Base-by-base conservation (phyloP, 2,888 invertebrate genomes). In the Achlya flavicornis region DNA sequence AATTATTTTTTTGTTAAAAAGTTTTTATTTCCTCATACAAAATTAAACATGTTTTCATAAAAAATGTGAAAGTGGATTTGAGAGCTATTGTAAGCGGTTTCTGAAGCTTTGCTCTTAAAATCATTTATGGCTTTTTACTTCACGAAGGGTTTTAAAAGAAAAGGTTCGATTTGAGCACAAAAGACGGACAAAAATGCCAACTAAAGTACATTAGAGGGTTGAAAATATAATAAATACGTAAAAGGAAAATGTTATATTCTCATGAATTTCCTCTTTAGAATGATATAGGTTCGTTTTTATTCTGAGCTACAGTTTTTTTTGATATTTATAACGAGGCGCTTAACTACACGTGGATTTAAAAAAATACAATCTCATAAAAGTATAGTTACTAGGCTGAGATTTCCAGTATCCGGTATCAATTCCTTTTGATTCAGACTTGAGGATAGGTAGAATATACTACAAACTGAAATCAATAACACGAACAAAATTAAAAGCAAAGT, bases 101-200 rank as follows among this genome's bases (percentile, higher is more conserved):
- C 53, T 10, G 3, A 19, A 53, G 53, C 53, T 53, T 53, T 53
- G 14, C 16, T 53, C 19, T 16, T 48, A 16, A 48, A 48, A 48
- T 5, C 4, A 48, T 16, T 48, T 48, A 14, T 16, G 48, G n/a
- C n/a, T 19, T 53, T 53, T 53, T 6, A 2, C 53, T 10, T 10
- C 19, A 8, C 10, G 53, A 19, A 53, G 7, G 53, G 48, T n/a
- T n/a, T 53, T 19, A 53, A 53, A 64, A 66, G 69, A 69, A 68
- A 53, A 62, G 61, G 61, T 63, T 63, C 41, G 57, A 63, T 53
- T 64, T 64, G 53, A 53, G 19, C 19, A 61, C 38, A 59, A 38
- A 58, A 41, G 26, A 16, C 32, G 32, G 58, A 58, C 58, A 33
- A 58, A 58, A 43, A 41, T 4, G 26, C 62, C 53, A 19, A 53